phyloP scores from a whole-genome alignment of 2,113 vertebrate species.

The Ariopsis seemanni region DNA sequence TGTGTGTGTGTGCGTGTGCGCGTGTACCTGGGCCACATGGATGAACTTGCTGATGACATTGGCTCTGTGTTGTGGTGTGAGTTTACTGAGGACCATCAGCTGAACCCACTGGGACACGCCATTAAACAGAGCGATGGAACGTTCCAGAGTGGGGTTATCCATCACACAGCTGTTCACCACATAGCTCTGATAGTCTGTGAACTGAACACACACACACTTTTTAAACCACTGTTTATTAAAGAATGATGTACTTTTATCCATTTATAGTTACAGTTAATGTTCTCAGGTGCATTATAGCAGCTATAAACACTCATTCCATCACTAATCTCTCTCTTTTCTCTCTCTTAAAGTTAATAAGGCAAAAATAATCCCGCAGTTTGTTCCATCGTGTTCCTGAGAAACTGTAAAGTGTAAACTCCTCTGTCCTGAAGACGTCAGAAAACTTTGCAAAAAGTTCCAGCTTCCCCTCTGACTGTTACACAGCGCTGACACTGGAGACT shows the following conservation, averaged over 20 bases:
- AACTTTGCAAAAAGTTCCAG: too few relatives aligned
- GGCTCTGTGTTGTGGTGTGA: constrained; percentile 90
- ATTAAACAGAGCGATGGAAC: constrained; percentile 95
- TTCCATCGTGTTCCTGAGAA: too few relatives aligned
- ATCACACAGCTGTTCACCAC: constrained; percentile 91
- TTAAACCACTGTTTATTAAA: neutral
- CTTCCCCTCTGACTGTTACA: too few relatives aligned
- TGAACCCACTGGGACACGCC: constrained; percentile 98
- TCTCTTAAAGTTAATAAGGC: neutral
- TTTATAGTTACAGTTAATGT: neutral
- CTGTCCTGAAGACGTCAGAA: too few relatives aligned
- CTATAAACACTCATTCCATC: neutral
- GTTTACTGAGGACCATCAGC: constrained; percentile 97
- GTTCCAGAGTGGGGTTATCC: constrained; percentile 92
- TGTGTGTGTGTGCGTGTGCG: neutral
- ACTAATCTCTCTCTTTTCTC: neutral
- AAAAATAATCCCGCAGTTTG: too few relatives aligned
- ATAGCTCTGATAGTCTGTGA: constrained; percentile 96
- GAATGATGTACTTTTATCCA: neutral
- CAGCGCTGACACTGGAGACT: too few relatives aligned
- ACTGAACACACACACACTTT: constrained; percentile 69
- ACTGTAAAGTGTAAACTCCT: too few relatives aligned
- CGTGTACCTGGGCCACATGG: constrained; percentile 88
- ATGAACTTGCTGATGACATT: constrained; percentile 98
- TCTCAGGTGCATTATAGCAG: neutral